A percentile compares a stretch with the other conserved stretches of the same genome.
Conservation (phyloP, 2,113 vertebrate species). For the Saccopteryx bilineata region DNA sequence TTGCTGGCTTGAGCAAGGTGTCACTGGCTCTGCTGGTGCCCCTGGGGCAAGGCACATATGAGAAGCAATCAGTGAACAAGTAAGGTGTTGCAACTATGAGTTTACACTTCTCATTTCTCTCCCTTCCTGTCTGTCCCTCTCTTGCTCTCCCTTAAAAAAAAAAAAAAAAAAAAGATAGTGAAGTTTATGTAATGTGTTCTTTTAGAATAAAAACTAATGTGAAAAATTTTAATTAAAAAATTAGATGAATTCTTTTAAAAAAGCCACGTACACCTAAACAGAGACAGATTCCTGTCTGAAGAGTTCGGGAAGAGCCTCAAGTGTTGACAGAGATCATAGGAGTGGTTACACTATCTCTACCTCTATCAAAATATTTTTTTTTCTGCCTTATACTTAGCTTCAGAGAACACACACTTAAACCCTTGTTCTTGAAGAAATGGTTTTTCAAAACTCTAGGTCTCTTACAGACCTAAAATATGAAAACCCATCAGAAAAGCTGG, state of each 20-base stretch:
- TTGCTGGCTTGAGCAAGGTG: too few species aligned
- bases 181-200: background rate
- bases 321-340: background rate
- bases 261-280: background rate
- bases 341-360: background rate
- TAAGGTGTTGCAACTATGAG: too few species aligned
- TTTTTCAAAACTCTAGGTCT: conserved; percentile 6
- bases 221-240: background rate
- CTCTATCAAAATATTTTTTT: background rate
- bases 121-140: too few species aligned
- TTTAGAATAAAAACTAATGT: background rate
- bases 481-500: background rate
- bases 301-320: background rate
- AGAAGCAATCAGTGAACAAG: too few species aligned
- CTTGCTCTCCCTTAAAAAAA: too few species aligned
- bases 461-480: background rate
- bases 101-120: too few species aligned
- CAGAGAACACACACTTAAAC: conserved; percentile 35
- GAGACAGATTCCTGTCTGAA: background rate
- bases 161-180: too few species aligned
- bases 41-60: too few species aligned
- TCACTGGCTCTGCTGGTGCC: too few species aligned
- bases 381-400: background rate
- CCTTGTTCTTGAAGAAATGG: background rate
- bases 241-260: background rate